Conservation (phyloP, 2,797 vertebrate genomes). For the Simalia tracyae region DNA sequence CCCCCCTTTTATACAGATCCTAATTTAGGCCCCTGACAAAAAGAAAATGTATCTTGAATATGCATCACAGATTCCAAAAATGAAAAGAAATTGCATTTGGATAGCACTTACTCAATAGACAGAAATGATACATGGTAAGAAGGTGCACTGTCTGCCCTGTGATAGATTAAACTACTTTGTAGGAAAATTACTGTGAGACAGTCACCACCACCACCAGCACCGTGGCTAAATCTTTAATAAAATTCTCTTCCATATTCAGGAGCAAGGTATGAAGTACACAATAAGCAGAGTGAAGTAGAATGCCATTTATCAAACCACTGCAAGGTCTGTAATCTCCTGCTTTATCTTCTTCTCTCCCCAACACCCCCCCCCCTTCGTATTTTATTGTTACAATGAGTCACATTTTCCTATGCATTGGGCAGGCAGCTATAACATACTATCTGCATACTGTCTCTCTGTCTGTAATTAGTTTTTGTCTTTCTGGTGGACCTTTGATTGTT, state of each 20-base stretch:
- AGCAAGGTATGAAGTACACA: conserved; percentile 84
- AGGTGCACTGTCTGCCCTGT: conserved; percentile 97
- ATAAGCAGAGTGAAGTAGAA: conserved; percentile 80
- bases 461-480: conserved; percentile 64
- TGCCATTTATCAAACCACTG: conserved; percentile 83
- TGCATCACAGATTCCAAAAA: conserved; percentile 84
- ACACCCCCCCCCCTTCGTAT: conserved; percentile 67
- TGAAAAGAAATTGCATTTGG: conserved; percentile 87
- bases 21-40: conserved; percentile 79
- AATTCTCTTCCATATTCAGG: conserved; percentile 98
- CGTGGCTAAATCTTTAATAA: conserved; percentile 97
- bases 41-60: conserved; percentile 82
- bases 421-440: conserved; percentile 58
- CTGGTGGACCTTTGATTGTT: conserved; percentile 59
- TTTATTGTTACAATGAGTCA: conserved; percentile 76
- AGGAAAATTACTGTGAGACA: conserved; percentile 98
- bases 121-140: conserved; percentile 98
- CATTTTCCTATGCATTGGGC: conserved; percentile 73
- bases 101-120: conserved; percentile 87
- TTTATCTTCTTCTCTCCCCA: conserved; percentile 72
- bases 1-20: conserved; percentile 60
- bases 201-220: conserved; percentile 85
- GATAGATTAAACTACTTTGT: conserved; percentile 99
- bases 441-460: conserved; percentile 49
- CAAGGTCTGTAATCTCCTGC: conserved; percentile 80